These are phyloP conservation scores for Hypsibius dujardini DNA, from an alignment of 1,140 invertebrate species.

Conservation along the genomic window DNA sequence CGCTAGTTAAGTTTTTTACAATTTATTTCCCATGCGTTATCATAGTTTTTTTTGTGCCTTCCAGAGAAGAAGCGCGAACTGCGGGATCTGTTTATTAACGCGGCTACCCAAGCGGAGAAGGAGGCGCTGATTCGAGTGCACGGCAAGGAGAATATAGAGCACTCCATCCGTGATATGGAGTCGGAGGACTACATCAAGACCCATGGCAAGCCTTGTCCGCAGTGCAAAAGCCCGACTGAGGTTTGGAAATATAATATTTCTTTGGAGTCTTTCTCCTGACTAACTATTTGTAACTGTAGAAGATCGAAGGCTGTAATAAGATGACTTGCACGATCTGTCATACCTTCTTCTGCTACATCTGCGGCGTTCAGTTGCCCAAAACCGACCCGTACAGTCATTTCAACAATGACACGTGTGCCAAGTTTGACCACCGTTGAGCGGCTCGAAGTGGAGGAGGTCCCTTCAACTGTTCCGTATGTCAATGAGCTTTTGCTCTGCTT, in stretches of 20 bases:
- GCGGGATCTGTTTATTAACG: constrained; percentile 37
- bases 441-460: no score
- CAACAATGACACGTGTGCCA: constrained; percentile 28
- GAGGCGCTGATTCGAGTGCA: constrained; percentile 39
- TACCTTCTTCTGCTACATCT: constrained; percentile 49
- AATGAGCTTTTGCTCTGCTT: no score
- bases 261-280: constrained; percentile 12
- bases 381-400: constrained; percentile 44
- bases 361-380: constrained; percentile 34
- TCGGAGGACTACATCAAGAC: constrained; percentile 43
- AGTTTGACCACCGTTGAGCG: constrained; percentile 9
- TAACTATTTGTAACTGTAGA: constrained; percentile 34
- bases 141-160: constrained; percentile 40
- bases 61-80: constrained; percentile 32
- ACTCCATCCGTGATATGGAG: constrained; percentile 38
- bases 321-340: constrained; percentile 48
- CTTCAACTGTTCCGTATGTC: no score
- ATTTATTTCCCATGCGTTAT: no score
- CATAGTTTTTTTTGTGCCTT: no score
- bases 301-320: constrained; percentile 53
- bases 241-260: constrained; percentile 29
- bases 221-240: constrained; percentile 44
- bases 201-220: constrained; percentile 45
- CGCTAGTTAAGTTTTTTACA: background rate
- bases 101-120: constrained; percentile 34